Conservation (phyloP, 2,888 invertebrate species). For the Dolichopus griseipennis region DNA sequence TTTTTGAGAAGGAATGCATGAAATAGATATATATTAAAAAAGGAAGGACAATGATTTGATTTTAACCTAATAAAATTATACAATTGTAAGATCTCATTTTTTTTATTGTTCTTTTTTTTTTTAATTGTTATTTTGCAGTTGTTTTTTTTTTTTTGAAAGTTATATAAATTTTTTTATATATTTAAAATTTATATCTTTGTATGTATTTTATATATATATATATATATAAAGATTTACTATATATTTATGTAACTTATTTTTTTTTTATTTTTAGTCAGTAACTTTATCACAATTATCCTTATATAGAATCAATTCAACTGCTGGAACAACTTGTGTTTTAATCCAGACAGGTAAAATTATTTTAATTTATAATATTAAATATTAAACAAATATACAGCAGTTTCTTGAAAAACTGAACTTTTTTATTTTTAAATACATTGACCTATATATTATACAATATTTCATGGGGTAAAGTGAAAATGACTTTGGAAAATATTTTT, state of each 20-base stretch:
- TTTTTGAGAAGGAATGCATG: no score
- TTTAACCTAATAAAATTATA: not conserved
- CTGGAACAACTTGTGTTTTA: slow-evolving; percentile 67
- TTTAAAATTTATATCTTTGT: no score
- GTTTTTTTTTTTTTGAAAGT: not conserved
- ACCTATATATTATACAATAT: no score
- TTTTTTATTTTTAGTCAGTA: not conserved
- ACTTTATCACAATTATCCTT: slow-evolving; percentile 43
- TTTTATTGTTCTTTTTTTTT: not conserved
- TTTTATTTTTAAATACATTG: no score
- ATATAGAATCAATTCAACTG: slow-evolving; percentile 59
- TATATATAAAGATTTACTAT: not conserved
- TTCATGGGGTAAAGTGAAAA: no score
- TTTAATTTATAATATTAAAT: no score
- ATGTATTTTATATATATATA: no score
- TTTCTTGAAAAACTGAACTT: no score
- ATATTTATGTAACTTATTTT: not conserved
- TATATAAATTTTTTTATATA: not conserved
- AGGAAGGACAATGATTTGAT: not conserved
- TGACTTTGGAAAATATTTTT: no score
- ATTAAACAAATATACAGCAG: no score
- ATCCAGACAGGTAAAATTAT: slow-evolving; percentile 47
- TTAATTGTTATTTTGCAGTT: not conserved
- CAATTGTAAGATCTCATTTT: not conserved
- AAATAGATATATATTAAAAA: no score